Conservation (phyloP, 2,113 vertebrate species). For the Cyrtonyx montezumae region DNA sequence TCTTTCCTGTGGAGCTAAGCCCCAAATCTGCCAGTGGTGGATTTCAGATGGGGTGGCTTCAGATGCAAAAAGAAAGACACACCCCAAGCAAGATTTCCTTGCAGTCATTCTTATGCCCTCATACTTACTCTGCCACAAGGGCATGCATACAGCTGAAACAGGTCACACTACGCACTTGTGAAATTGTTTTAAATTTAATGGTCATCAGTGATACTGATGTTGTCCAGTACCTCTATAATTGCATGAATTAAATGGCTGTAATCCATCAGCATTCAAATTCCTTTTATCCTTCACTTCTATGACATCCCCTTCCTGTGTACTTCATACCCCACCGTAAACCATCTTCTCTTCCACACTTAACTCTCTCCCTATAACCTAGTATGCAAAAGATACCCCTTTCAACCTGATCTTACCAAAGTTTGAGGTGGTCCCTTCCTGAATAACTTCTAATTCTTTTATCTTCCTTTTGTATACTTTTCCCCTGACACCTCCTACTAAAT, state of each 20-base stretch:
- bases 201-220: background rate
- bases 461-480: slow-evolving; percentile 60
- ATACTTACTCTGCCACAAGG: background rate
- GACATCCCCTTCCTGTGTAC: background rate
- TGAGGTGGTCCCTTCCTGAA: slow-evolving; percentile 53
- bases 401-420: slow-evolving; percentile 6
- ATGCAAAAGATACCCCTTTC: background rate
- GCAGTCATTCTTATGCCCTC: background rate
- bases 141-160: background rate
- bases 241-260: background rate
- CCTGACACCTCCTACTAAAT: slow-evolving; percentile 71
- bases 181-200: background rate
- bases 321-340: background rate
- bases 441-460: slow-evolving; percentile 70
- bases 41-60: background rate
- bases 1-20: background rate
- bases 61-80: background rate
- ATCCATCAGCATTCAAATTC: slow-evolving; percentile 25
- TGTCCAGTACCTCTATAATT: background rate
- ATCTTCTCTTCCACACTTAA: slow-evolving; percentile 16
- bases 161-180: background rate
- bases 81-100: background rate
- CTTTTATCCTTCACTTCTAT: slow-evolving; percentile 3
- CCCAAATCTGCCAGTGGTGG: background rate
- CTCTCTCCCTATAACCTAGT: slow-evolving; percentile 2